A percentile compares a stretch with the other conserved stretches of the same genome.
These are phyloP conservation scores for Passer domesticus DNA, from an alignment of 2,113 vertebrate species.

Conservation along the genomic window DNA sequence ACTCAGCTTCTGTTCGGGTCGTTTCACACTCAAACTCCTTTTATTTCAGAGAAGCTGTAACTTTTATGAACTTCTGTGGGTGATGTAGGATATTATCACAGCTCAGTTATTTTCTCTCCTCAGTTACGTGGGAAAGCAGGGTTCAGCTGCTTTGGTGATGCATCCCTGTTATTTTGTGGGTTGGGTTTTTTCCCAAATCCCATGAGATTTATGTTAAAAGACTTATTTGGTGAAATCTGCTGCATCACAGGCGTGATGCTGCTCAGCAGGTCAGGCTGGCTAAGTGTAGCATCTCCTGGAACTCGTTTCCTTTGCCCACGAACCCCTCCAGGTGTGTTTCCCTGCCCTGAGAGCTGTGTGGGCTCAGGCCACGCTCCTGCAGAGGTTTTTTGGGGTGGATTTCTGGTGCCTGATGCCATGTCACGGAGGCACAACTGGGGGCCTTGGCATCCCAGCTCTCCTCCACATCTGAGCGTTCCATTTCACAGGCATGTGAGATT, in stretches of 20 bases:
- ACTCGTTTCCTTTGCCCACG: not conserved
- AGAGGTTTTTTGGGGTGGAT: accelerated
- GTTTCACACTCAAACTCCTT: not conserved
- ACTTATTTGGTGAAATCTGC: not conserved
- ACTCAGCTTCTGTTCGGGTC: not conserved
- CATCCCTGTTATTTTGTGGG: not conserved
- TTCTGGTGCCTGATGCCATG: not conserved
- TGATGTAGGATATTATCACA: not conserved
- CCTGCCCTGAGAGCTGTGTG: not conserved
- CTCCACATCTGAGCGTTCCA: not conserved
- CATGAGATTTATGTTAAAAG: not conserved
- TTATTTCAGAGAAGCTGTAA: not conserved
- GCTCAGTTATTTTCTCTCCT: not conserved
- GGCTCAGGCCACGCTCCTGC: not conserved
- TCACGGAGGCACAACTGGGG: not conserved
- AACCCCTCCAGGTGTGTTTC: not conserved
- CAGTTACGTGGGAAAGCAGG: not conserved
- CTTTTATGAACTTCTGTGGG: not conserved
- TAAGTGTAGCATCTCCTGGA: not conserved
- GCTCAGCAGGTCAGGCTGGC: not conserved
- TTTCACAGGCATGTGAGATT: not conserved
- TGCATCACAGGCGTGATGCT: not conserved
- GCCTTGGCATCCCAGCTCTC: not conserved
- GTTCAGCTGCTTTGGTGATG: not conserved
- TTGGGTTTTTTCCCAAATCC: accelerated